Percentiles rank a stretch among this genome's conserved stretches.
phyloP scores from a whole-genome alignment of 2,113 vertebrate genomes.

The Argyrosomus japonicus region DNA sequence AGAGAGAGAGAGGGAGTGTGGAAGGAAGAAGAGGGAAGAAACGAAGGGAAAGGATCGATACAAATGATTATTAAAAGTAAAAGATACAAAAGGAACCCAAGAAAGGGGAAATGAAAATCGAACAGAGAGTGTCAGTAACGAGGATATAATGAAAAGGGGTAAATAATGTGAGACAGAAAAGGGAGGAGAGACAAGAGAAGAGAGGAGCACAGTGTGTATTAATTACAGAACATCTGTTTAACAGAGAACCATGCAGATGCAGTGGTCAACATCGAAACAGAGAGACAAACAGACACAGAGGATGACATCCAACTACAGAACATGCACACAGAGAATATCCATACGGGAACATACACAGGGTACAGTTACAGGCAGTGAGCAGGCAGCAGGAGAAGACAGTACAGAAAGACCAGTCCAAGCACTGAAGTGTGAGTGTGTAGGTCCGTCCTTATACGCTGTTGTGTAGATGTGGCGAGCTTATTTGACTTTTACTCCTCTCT shows the following conservation, averaged over 20 bases:
- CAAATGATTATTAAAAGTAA: slow-evolving; percentile 53
- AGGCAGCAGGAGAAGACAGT: slow-evolving; percentile 45
- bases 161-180: slow-evolving; percentile 80
- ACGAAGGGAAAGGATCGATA: slow-evolving; percentile 45
- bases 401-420: slow-evolving; percentile 37
- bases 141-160: slow-evolving; percentile 76
- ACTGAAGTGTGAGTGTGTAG: slow-evolving; percentile 28
- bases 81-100: slow-evolving; percentile 70
- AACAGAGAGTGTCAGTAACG: slow-evolving; percentile 76
- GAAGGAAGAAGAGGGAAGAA: slow-evolving; percentile 78
- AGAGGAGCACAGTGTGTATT: slow-evolving; percentile 91
- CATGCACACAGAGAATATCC: slow-evolving; percentile 64
- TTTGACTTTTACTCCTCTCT: slow-evolving; percentile 3
- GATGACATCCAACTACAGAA: slow-evolving; percentile 33
- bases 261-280: slow-evolving; percentile 7
- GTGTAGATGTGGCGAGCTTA: neutral
- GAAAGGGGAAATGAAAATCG: slow-evolving; percentile 66
- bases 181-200: slow-evolving; percentile 82
- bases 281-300: slow-evolving; percentile 19
- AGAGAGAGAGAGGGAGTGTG: slow-evolving; percentile 45
- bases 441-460: slow-evolving; percentile 5
- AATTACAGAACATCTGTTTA: slow-evolving; percentile 78
- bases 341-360: slow-evolving; percentile 47
- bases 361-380: slow-evolving; percentile 57
- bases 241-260: slow-evolving; percentile 60